Evolutionary conservation across 2,797 vertebrate species (phyloP).

Genomic region (Danio choprae): DNA sequence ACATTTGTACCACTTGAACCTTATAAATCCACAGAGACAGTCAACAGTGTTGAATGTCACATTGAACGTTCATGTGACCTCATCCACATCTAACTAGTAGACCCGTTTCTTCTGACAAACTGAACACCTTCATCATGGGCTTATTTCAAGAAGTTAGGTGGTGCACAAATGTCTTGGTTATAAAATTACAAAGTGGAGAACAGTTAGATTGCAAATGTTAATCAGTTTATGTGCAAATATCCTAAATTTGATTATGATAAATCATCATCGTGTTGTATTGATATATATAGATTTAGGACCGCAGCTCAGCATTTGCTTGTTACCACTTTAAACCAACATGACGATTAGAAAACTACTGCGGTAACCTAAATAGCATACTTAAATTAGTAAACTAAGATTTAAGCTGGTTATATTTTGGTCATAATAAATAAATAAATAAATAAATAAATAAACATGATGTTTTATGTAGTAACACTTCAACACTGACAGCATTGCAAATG

Average conservation of each 20-base stretch:
- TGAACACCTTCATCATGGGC: not conserved
- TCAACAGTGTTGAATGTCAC: not conserved
- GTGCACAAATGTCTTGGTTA: not conserved
- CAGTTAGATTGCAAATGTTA: not conserved
- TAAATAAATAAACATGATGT: too few relatives aligned
- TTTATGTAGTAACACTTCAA: not conserved
- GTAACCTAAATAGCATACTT: not conserved
- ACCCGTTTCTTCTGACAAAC: not conserved
- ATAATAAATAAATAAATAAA: not conserved
- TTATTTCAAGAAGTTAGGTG: conserved; percentile 11
- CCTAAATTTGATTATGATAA: not conserved
- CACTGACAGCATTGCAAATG: not conserved
- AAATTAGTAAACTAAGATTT: not conserved
- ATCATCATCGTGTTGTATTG: not conserved
- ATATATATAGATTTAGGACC: not conserved
- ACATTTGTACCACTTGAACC: not conserved
- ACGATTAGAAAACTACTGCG: not conserved
- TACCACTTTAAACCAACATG: not conserved
- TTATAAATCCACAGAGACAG: not conserved
- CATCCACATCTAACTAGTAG: conserved; percentile 2
- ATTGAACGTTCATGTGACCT: conserved; percentile 2
- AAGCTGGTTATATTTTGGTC: not conserved
- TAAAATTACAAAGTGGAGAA: not conserved
- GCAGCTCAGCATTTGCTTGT: not conserved
- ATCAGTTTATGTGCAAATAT: not conserved